phyloP scores from a whole-genome alignment of 2,797 vertebrate species.

The Moxostoma hubbsi region DNA sequence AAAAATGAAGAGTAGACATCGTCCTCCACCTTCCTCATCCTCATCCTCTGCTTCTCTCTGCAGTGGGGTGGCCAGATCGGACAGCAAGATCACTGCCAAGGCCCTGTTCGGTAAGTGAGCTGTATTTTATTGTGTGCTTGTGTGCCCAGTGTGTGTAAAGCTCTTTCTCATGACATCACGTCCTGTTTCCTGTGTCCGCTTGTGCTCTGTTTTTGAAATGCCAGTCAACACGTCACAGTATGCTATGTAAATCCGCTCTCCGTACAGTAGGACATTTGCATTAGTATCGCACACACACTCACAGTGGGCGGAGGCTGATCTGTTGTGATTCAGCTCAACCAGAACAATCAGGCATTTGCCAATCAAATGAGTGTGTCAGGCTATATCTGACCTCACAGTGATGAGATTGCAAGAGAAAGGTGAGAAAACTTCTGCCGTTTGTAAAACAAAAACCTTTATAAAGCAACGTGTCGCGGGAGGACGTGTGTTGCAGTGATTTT shows the following conservation, averaged over 20 bases:
- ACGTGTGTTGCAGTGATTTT: too few relatives aligned
- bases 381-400: conserved; percentile 42
- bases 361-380: conserved; percentile 65
- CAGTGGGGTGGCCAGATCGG: conserved; percentile 81
- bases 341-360: conserved; percentile 59
- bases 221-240: background rate
- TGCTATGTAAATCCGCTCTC: background rate
- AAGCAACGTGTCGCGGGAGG: background rate
- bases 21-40: conserved; percentile 65
- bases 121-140: conserved; percentile 21
- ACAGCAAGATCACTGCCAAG: conserved; percentile 85
- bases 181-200: conserved; percentile 24
- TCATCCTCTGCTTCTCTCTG: conserved; percentile 63
- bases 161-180: conserved; percentile 29
- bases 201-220: conserved; percentile 28
- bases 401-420: background rate
- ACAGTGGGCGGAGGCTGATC: conserved; percentile 10
- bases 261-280: conserved; percentile 30
- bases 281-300: background rate
- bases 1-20: conserved; percentile 75
- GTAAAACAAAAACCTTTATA: background rate
- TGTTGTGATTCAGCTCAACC: conserved; percentile 58
- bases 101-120: conserved; percentile 80
- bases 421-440: background rate
- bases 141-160: background rate